Conservation (phyloP, 2,888 invertebrate species). For the Ectemnius lituratus region DNA sequence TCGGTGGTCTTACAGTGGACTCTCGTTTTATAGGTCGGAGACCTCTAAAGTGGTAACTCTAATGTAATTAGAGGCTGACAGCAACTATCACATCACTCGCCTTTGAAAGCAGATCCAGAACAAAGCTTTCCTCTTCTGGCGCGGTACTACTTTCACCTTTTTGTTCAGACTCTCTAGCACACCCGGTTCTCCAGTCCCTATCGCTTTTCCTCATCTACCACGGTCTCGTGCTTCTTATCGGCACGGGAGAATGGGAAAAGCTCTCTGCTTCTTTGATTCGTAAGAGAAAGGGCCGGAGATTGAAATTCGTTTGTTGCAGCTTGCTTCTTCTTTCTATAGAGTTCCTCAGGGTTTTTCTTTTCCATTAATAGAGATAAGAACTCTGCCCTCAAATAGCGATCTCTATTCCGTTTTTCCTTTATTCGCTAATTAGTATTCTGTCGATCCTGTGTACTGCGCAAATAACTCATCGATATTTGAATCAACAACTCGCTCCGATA, state of each 20-base stretch:
- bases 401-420: slow-evolving; percentile 49
- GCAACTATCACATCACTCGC: slow-evolving; percentile 51
- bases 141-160: slow-evolving; percentile 32
- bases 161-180: slow-evolving; percentile 32
- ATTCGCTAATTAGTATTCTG: slow-evolving; percentile 35
- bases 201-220: slow-evolving; percentile 40
- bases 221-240: slow-evolving; percentile 56
- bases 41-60: slow-evolving; percentile 39
- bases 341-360: slow-evolving; percentile 63
- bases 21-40: not conserved
- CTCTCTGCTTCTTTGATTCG: slow-evolving; percentile 61
- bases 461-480: slow-evolving; percentile 15
- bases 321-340: slow-evolving; percentile 53
- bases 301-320: slow-evolving; percentile 66
- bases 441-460: slow-evolving; percentile 19
- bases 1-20: not conserved
- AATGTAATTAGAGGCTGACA: slow-evolving; percentile 60
- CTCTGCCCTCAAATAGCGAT: slow-evolving; percentile 54
- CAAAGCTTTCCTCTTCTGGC: slow-evolving; percentile 39
- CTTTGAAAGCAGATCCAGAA: slow-evolving; percentile 54
- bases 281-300: slow-evolving; percentile 67
- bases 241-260: slow-evolving; percentile 39
- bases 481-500: slow-evolving; percentile 11
- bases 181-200: slow-evolving; percentile 33
- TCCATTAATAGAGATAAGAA: slow-evolving; percentile 59